Evolutionary conservation across 35 echinoderm and acorn worm species (phyloP).

Genomic region (Amphiura filiformis): DNA sequence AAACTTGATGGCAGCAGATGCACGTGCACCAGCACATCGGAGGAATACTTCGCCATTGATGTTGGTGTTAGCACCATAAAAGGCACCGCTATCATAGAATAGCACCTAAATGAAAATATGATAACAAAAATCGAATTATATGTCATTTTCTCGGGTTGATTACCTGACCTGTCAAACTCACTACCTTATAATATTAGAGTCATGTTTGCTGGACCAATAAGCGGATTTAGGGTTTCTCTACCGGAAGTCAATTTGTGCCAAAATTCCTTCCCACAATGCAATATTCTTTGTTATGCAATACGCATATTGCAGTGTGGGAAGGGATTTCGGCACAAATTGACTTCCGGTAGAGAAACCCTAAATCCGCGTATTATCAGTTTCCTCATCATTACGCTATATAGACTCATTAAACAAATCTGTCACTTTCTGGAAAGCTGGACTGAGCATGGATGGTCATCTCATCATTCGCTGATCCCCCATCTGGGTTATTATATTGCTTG

Average conservation of each 20-base stretch:
- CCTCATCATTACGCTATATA: background rate
- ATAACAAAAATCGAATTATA: background rate
- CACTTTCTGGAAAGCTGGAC: background rate
- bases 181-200: background rate
- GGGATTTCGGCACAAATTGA: no score
- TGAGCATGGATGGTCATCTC: no score
- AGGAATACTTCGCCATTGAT: slow-evolving; percentile 76
- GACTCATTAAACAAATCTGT: background rate
- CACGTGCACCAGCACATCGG: slow-evolving; percentile 61
- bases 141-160: background rate
- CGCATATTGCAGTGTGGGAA: no score
- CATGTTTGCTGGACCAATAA: background rate
- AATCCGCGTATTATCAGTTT: background rate
- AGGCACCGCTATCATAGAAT: slow-evolving; percentile 81
- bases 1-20: slow-evolving; percentile 52
- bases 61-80: slow-evolving; percentile 74
- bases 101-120: slow-evolving; percentile 39
- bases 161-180: background rate
- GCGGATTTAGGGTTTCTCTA: no score
- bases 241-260: no score
- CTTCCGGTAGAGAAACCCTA: no score
- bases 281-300: no score
- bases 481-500: no score
- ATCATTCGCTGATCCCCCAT: no score
- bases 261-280: no score